Conservation (phyloP, 2,888 invertebrate genomes). For the Agapetus fuscipes region DNA sequence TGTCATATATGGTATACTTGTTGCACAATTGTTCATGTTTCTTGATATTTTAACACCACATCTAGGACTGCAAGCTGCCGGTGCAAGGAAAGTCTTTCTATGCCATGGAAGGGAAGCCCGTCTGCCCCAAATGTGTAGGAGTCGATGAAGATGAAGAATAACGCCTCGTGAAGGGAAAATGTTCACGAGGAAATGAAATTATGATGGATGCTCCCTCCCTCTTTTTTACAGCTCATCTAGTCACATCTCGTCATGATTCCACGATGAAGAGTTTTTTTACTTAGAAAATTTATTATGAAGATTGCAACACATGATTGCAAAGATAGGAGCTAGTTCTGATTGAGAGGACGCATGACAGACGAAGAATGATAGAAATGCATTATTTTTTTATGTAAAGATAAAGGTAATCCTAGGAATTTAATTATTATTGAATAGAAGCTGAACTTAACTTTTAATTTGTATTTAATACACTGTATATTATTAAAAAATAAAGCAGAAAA, state of each 20-base stretch:
- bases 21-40: neutral
- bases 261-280: neutral
- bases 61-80: constrained; percentile 87
- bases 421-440: constrained; percentile 16
- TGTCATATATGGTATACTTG: neutral
- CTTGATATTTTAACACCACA: constrained; percentile 27
- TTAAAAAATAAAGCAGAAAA: constrained; percentile 46
- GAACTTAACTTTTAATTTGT: constrained; percentile 17
- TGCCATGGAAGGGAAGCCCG: constrained; percentile 94
- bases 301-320: neutral
- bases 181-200: constrained; percentile 29
- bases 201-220: constrained; percentile 23
- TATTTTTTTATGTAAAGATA: constrained; percentile 18
- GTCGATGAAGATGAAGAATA: constrained; percentile 73
- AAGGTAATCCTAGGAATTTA: constrained; percentile 16
- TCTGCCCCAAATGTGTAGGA: constrained; percentile 89
- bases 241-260: constrained; percentile 6
- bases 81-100: constrained; percentile 95
- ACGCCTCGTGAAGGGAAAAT: constrained; percentile 24
- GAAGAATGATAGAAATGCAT: constrained; percentile 16
- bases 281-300: neutral
- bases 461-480: constrained; percentile 26
- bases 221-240: constrained; percentile 13
- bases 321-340: neutral
- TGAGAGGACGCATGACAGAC: constrained; percentile 12